phyloP scores from a whole-genome alignment of 1,140 invertebrate genomes.

The Hypothenemus hampei region DNA sequence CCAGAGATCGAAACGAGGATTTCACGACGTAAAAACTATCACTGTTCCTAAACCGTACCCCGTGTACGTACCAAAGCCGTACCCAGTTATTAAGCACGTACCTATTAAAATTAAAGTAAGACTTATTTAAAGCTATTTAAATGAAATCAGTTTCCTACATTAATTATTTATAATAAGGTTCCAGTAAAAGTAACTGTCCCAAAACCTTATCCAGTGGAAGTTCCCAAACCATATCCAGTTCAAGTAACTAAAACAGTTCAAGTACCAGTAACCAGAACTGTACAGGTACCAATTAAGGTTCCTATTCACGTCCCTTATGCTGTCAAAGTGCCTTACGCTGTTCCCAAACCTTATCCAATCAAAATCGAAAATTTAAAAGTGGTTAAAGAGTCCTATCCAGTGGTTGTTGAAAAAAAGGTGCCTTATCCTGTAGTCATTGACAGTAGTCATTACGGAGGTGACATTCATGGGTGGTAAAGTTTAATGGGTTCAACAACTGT shows the following conservation, averaged over 20 bases:
- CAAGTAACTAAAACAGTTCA: conserved; percentile 28
- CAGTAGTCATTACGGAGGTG: conserved; percentile 14
- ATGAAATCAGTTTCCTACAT: background rate
- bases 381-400: conserved; percentile 39
- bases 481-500: too few relatives aligned
- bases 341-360: conserved; percentile 44
- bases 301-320: conserved; percentile 29
- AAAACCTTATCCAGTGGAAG: conserved; percentile 37
- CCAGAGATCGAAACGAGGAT: conserved; percentile 29
- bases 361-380: conserved; percentile 44
- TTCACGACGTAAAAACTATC: conserved; percentile 30
- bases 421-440: conserved; percentile 43
- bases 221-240: conserved; percentile 37
- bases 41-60: conserved; percentile 38
- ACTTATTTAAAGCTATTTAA: background rate
- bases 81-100: conserved; percentile 33
- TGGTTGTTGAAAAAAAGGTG: conserved; percentile 50
- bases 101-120: conserved; percentile 18
- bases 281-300: conserved; percentile 31
- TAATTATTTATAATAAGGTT: conserved; percentile 24
- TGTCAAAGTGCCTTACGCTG: conserved; percentile 24
- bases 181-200: conserved; percentile 32
- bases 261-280: conserved; percentile 23
- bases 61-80: conserved; percentile 38
- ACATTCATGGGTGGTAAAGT: conserved; percentile 22